phyloP scores from a whole-genome alignment of 1,140 invertebrate genomes.

The Druon quercuslanigerum region DNA sequence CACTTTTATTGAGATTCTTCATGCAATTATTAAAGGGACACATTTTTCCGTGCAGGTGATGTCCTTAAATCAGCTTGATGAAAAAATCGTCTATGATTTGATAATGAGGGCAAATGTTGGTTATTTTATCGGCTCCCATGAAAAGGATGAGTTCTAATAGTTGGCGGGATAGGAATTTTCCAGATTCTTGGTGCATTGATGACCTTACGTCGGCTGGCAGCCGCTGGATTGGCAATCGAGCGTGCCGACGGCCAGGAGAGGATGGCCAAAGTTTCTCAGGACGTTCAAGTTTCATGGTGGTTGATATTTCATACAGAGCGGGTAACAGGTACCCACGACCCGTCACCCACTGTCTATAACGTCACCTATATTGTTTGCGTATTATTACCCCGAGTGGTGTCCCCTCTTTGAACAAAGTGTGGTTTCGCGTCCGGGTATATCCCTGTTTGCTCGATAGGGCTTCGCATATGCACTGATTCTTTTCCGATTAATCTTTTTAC shows the following conservation, averaged over 20 bases:
- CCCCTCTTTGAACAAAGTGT: slow-evolving; percentile 66
- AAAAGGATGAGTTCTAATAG: not conserved
- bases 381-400: slow-evolving; percentile 60
- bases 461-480: slow-evolving; percentile 28
- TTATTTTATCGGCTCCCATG: not conserved
- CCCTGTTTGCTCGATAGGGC: slow-evolving; percentile 40
- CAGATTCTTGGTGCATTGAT: slow-evolving; percentile 43
- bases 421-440: slow-evolving; percentile 72
- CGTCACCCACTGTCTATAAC: slow-evolving; percentile 58
- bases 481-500: not conserved
- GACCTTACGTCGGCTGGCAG: slow-evolving; percentile 16
- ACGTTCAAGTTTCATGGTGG: slow-evolving; percentile 74
- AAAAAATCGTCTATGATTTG: too few species aligned
- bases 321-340: slow-evolving; percentile 64
- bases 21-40: too few species aligned
- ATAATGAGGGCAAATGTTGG: too few species aligned
- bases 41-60: too few species aligned
- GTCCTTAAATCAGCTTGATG: too few species aligned
- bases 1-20: too few species aligned
- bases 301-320: slow-evolving; percentile 76
- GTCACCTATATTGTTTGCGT: slow-evolving; percentile 69
- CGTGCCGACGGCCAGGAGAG: slow-evolving; percentile 43
- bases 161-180: slow-evolving; percentile 5
- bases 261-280: slow-evolving; percentile 72
- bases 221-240: slow-evolving; percentile 43